These are phyloP conservation scores for Chaetodon trifascialis DNA, from an alignment of 2,113 vertebrate genomes.

Conservation along the genomic window DNA sequence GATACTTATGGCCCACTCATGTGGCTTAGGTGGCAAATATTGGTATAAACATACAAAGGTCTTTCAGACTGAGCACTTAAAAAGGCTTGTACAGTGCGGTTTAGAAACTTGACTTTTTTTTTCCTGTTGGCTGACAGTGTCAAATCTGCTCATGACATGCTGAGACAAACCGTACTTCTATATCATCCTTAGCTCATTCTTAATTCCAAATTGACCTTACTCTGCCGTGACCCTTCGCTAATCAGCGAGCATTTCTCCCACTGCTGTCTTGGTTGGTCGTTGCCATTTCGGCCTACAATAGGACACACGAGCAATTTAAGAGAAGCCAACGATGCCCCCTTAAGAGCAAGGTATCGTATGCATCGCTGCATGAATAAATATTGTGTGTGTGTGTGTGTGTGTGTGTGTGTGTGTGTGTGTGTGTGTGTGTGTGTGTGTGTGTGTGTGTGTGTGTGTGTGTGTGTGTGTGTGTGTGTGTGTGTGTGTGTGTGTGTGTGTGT, in stretches of 20 bases:
- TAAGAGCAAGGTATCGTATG: constrained; percentile 54
- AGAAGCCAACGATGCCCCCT: constrained; percentile 34
- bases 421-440: constrained; percentile 54
- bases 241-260: constrained; percentile 13
- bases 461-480: constrained; percentile 63
- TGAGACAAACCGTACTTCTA: constrained; percentile 4
- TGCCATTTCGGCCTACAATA: constrained; percentile 18
- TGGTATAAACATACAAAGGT: constrained; percentile 72
- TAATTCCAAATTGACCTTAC: constrained; percentile 6
- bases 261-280: constrained; percentile 22
- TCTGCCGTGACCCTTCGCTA: constrained; percentile 13
- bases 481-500: constrained; percentile 54
- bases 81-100: constrained; percentile 49
- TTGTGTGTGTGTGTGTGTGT: constrained; percentile 54
- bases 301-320: constrained; percentile 40
- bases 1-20: constrained; percentile 77
- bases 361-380: constrained; percentile 74
- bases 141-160: constrained; percentile 36
- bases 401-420: constrained; percentile 66
- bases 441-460: constrained; percentile 54
- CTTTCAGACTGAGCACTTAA: constrained; percentile 60
- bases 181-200: neutral
- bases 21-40: constrained; percentile 80
- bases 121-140: constrained; percentile 7
- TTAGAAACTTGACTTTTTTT: constrained; percentile 29